Percentiles rank a stretch among this genome's conserved stretches.
Conservation (phyloP, 2,888 invertebrate species). For the Aphrophora alni region DNA sequence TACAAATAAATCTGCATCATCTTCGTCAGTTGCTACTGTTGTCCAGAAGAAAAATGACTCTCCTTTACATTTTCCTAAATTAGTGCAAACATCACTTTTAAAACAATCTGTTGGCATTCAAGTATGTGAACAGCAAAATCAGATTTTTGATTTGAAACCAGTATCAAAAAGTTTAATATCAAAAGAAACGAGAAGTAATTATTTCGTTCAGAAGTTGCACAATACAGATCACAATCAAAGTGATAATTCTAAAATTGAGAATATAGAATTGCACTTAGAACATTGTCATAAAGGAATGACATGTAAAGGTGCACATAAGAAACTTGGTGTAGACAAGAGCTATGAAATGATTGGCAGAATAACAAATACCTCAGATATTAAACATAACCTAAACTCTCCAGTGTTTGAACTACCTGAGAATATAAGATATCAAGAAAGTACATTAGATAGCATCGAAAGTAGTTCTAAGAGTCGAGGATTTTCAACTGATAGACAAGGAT, state of each 20-base stretch:
- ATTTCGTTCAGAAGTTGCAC: background rate
- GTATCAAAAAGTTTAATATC: background rate
- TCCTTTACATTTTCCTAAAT: conserved; percentile 54
- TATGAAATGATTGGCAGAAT: background rate
- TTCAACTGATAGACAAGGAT: conserved; percentile 55
- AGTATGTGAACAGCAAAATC: conserved; percentile 50
- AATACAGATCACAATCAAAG: background rate
- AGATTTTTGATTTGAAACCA: background rate
- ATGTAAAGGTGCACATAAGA: conserved; percentile 36
- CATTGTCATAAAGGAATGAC: conserved; percentile 34
- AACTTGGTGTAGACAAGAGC: background rate
- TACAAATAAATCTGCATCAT: conserved; percentile 43
- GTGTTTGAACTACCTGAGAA: conserved; percentile 10
- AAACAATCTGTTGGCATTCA: conserved; percentile 56
- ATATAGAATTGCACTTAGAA: background rate
- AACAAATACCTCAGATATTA: background rate
- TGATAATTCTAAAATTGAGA: background rate
- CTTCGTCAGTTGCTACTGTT: conserved; percentile 58
- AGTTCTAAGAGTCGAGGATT: conserved; percentile 58
- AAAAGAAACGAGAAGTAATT: conserved; percentile 3
- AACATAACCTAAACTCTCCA: background rate
- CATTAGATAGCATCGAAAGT: conserved; percentile 50
- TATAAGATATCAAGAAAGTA: background rate
- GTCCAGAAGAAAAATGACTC: conserved; percentile 48
- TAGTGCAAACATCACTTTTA: conserved; percentile 44